phyloP scores from a whole-genome alignment of 2,113 vertebrate genomes.

The Chauna torquata region DNA sequence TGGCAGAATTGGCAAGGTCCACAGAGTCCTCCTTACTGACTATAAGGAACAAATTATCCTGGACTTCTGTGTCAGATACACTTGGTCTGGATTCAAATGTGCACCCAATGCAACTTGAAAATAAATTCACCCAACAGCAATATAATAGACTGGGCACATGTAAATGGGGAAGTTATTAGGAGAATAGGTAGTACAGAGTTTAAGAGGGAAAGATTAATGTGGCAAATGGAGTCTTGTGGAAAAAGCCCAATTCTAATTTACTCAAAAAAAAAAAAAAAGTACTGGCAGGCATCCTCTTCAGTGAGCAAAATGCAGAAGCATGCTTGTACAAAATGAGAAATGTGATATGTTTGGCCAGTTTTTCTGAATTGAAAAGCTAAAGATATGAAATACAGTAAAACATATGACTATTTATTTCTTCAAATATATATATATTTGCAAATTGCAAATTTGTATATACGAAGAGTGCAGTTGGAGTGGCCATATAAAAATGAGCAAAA shows the following conservation, averaged over 20 bases:
- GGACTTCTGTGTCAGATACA: not conserved
- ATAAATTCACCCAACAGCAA: not conserved
- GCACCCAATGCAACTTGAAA: not conserved
- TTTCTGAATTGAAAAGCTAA: not conserved
- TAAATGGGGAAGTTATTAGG: not conserved
- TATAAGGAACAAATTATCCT: not conserved
- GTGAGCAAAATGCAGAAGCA: not conserved
- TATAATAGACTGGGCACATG: not conserved
- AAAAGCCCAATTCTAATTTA: not conserved
- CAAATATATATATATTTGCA: too few species aligned
- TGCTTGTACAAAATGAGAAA: not conserved
- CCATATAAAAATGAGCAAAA: not conserved
- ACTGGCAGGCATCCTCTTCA: not conserved
- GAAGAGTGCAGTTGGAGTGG: not conserved
- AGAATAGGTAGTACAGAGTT: not conserved
- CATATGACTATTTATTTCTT: too few species aligned
- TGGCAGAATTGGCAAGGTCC: not conserved
- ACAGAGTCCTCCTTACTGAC: not conserved
- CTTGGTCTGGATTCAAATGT: not conserved
- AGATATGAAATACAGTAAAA: not conserved
- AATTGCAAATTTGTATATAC: not conserved
- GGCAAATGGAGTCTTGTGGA: not conserved
- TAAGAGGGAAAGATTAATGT: not conserved
- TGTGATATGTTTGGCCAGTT: not conserved
- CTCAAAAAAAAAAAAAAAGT: not conserved